Evolutionary conservation across 92 coral and sea anemone species (phyloP).

Genomic region (Paragorgia papillata): DNA sequence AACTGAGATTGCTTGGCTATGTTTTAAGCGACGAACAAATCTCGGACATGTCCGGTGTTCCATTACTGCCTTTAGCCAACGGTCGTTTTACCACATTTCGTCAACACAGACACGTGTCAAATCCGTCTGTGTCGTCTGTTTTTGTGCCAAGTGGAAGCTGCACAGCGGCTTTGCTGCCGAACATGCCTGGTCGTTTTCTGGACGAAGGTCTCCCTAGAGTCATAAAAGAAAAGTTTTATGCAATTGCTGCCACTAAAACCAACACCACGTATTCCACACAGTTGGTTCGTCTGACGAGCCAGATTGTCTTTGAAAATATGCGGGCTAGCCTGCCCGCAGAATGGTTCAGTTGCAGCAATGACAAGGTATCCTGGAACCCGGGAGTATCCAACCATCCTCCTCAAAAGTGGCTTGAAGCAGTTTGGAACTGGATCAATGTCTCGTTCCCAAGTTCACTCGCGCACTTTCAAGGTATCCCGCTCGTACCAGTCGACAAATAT

Average conservation of each 20-base stretch:
- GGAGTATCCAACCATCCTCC: constrained; percentile 64
- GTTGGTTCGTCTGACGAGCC: constrained; percentile 56
- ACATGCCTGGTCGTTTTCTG: constrained; percentile 61
- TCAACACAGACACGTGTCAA: background rate
- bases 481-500: constrained; percentile 63
- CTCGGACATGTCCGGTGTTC: constrained; percentile 64
- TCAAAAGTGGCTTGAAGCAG: constrained; percentile 55
- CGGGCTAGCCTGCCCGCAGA: constrained; percentile 56
- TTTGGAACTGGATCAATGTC: constrained; percentile 66
- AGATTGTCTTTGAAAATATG: constrained; percentile 50
- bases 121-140: constrained; percentile 41
- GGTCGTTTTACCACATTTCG: constrained; percentile 51
- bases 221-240: constrained; percentile 27
- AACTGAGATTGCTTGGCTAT: constrained; percentile 65
- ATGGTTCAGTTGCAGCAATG: constrained; percentile 40
- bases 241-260: constrained; percentile 2
- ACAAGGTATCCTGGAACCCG: constrained; percentile 59
- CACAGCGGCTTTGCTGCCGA: constrained; percentile 62
- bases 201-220: constrained; percentile 33
- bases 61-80: constrained; percentile 80
- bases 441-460: constrained; percentile 60
- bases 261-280: constrained; percentile 41
- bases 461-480: constrained; percentile 64
- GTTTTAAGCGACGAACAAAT: constrained; percentile 63
- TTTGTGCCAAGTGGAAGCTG: constrained; percentile 55